phyloP scores from a whole-genome alignment of 2,113 vertebrate genomes.

The Sylvia atricapilla region DNA sequence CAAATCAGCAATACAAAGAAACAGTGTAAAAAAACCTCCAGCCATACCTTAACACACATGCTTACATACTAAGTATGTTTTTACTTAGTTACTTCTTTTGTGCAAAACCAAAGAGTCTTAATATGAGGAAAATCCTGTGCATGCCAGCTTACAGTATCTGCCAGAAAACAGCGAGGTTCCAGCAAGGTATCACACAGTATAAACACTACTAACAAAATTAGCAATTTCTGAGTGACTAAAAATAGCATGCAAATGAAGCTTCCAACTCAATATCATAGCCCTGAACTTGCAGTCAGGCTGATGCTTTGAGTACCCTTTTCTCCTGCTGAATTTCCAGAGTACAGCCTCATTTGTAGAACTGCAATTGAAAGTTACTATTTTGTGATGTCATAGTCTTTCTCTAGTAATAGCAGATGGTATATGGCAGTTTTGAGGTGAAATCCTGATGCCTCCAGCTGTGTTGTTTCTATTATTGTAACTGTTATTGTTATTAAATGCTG shows the following conservation, averaged over 20 bases:
- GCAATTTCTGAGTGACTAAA: neutral
- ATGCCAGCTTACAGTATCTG: neutral
- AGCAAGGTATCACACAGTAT: neutral
- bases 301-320: neutral
- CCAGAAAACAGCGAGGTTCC: neutral
- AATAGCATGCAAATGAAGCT: neutral
- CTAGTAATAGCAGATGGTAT: neutral
- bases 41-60: neutral
- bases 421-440: neutral
- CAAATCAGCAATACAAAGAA: neutral
- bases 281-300: neutral
- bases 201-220: neutral
- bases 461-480: constrained; percentile 1
- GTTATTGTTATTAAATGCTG: constrained; percentile 18
- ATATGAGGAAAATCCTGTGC: neutral
- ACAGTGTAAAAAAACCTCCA: neutral
- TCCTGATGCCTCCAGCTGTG: neutral
- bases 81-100: neutral
- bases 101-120: neutral
- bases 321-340: neutral
- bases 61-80: neutral
- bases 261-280: neutral
- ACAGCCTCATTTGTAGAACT: neutral
- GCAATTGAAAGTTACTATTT: neutral
- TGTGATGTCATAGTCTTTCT: neutral